These are phyloP conservation scores for Brenthis daphne DNA, from an alignment of 2,888 invertebrate species.

Conservation along the genomic window DNA sequence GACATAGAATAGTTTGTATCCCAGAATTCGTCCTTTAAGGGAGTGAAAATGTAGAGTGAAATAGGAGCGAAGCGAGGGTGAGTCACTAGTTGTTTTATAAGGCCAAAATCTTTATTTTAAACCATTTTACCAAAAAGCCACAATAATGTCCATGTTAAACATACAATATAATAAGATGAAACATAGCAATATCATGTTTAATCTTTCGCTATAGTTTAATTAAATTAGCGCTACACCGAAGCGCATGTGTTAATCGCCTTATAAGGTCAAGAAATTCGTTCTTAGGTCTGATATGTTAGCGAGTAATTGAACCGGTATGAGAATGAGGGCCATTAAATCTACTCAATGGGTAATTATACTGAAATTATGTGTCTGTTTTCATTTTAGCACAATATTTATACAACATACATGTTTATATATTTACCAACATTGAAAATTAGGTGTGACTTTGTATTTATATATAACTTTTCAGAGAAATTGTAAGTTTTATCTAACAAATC, in stretches of 20 bases:
- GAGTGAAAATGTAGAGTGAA: too few species aligned
- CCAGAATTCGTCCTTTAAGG: too few species aligned
- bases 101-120: too few species aligned
- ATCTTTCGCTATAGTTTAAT: constrained; percentile 9
- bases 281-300: constrained; percentile 39
- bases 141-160: neutral
- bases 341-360: constrained; percentile 14
- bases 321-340: constrained; percentile 31
- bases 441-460: too few species aligned
- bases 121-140: too few species aligned
- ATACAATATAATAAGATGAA: neutral
- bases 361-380: neutral
- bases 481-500: too few species aligned
- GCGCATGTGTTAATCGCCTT: constrained; percentile 6
- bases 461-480: too few species aligned
- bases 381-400: too few species aligned
- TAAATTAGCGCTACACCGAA: constrained; percentile 7
- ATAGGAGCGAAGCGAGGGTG: too few species aligned
- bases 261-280: constrained; percentile 44
- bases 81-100: too few species aligned
- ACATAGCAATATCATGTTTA: constrained; percentile 3
- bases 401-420: neutral
- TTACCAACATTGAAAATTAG: neutral
- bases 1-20: too few species aligned
- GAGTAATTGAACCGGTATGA: constrained; percentile 40